phyloP scores from a whole-genome alignment of 2,113 vertebrate species.

The Eretmochelys imbricata region DNA sequence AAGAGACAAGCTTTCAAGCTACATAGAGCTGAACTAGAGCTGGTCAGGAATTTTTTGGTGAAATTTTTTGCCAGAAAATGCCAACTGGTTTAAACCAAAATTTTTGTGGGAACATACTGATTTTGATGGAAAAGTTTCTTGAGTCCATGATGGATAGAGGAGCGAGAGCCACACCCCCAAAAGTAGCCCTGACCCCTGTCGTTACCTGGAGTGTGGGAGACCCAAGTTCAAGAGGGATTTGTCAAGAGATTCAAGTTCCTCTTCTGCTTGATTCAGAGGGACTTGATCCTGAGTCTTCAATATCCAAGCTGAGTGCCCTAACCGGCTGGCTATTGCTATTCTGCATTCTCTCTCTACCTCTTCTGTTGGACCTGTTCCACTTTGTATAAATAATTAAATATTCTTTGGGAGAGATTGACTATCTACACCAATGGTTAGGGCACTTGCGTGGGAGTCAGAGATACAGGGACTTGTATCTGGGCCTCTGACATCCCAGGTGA shows the following conservation, averaged over 20 bases:
- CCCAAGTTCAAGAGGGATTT: background rate
- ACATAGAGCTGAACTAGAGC: background rate
- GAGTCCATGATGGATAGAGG: background rate
- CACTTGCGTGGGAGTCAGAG: no score
- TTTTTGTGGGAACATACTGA: no score
- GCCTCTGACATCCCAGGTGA: no score
- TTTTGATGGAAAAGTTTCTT: background rate
- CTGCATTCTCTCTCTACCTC: background rate
- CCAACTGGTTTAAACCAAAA: no score
- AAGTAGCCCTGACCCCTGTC: background rate
- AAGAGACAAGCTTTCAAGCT: background rate
- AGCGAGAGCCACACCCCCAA: background rate
- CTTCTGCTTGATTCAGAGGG: background rate
- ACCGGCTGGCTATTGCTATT: background rate
- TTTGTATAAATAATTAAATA: background rate
- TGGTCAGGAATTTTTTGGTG: background rate
- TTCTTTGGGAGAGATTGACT: background rate
- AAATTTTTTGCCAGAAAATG: no score
- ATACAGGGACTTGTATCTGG: no score
- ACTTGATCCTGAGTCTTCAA: background rate
- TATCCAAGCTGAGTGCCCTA: background rate
- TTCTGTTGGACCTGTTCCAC: background rate
- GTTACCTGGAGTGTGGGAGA: background rate
- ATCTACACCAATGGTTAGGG: background rate
- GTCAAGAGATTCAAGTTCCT: background rate